Conservation (phyloP, 2,113 vertebrate species). For the Pavo muticus region DNA sequence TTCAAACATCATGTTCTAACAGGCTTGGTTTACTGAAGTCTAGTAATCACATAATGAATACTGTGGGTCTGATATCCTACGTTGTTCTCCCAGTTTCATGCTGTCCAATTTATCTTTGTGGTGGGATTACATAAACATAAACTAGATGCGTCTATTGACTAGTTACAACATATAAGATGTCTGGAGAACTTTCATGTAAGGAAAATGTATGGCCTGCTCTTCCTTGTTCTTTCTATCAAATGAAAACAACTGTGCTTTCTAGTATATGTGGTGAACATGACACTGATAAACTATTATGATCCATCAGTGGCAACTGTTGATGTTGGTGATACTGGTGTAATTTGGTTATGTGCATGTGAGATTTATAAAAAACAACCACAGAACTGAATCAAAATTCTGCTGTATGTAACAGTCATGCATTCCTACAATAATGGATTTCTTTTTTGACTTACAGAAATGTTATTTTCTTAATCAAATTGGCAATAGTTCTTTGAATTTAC, state of each 20-base stretch:
- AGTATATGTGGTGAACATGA: too few relatives aligned
- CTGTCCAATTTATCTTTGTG: not conserved
- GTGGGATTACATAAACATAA: not conserved
- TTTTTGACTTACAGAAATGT: not conserved
- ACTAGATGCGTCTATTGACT: not conserved
- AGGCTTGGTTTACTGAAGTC: not conserved
- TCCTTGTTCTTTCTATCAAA: not conserved
- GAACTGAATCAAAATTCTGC: not conserved
- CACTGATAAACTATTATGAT: not conserved
- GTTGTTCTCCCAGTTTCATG: not conserved
- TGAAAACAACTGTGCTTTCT: not conserved
- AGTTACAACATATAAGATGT: rapidly evolving
- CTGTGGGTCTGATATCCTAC: not conserved
- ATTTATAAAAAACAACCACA: not conserved
- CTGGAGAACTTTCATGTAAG: not conserved
- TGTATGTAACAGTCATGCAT: not conserved
- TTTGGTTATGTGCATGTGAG: not conserved
- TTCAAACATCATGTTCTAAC: not conserved
- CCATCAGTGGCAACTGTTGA: not conserved
- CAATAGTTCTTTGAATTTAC: not conserved
- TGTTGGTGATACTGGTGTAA: not conserved
- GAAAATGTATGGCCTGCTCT: not conserved
- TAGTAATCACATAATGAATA: not conserved
- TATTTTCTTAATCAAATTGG: conserved; percentile 23
- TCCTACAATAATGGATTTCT: not conserved